phyloP scores from a whole-genome alignment of 1,140 invertebrate species.

The Mylabris phalerata region DNA sequence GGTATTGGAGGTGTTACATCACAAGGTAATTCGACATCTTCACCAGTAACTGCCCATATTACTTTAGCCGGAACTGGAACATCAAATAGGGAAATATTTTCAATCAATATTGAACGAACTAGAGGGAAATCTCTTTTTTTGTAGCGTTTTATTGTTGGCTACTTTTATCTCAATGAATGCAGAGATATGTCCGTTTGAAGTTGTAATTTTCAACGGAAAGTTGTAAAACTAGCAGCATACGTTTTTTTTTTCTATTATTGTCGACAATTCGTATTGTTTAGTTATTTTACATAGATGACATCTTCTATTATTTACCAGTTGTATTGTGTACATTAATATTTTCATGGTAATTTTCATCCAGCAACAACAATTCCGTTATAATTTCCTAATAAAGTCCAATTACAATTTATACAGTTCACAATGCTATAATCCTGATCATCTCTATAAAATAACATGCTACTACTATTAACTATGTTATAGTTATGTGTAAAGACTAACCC shows the following conservation, averaged over 20 bases:
- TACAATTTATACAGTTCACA: too few relatives aligned
- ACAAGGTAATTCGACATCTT: conserved; percentile 69
- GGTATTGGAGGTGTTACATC: conserved; percentile 65
- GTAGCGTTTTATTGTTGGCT: too few relatives aligned
- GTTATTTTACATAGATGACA: too few relatives aligned
- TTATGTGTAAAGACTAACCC: neutral
- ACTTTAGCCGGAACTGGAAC: conserved; percentile 54
- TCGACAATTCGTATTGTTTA: neutral
- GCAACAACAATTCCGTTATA: too few relatives aligned
- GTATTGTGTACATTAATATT: too few relatives aligned
- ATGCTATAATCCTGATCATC: neutral
- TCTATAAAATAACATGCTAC: neutral
- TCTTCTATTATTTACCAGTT: too few relatives aligned
- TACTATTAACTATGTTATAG: neutral
- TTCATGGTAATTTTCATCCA: too few relatives aligned
- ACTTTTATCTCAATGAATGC: neutral
- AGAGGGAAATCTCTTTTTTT: too few relatives aligned
- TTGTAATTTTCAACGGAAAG: neutral
- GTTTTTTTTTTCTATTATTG: neutral
- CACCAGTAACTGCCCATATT: conserved; percentile 67
- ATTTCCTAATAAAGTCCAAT: too few relatives aligned
- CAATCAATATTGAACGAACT: neutral
- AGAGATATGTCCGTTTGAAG: neutral
- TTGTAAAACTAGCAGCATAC: neutral
- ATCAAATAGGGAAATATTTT: neutral